Base-by-base conservation (phyloP, 2,888 invertebrate genomes). In the Sminthurides aquaticus region DNA sequence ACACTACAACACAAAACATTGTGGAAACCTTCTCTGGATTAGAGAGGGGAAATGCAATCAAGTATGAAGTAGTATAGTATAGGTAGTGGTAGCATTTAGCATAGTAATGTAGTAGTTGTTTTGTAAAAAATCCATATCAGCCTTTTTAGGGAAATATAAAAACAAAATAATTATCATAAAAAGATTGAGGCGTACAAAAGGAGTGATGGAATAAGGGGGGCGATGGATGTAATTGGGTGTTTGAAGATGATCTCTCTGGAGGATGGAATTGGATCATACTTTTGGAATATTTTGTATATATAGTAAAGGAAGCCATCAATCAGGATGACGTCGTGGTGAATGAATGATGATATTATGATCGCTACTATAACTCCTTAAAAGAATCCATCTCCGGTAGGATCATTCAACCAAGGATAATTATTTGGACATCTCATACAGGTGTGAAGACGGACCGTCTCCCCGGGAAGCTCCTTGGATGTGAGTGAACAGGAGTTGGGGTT, bases 401-500 rank as follows among this genome's bases (percentile, higher is more conserved):
- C 93, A 79, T 90, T 90, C 77, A 93, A 80, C 94, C 94, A 94
- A 76, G 94, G 94, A 82, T 93, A 94, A 80, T 93, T 92, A 80
- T 89, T 89, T 75, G 94, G 94, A 81, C 94, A 94, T 78, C 92
- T 85, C 76, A 92, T 86, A 81, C 94, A 94, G 64, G 93, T 93
- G 80, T 93, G 92, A 73, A 94, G 84, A 79, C 93, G 91, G 80
- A 93, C 87, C 74, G 93, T 94, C 81, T 94, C 93, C 65, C 93
- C 92, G 82, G 92, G 92, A 75, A 93, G 88, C 80, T 94, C 93
- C 82, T 92, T 91, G 74, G 91, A 90, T 69, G 90, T 91, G 67
- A 94, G 83, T 78, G 92, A 92, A 83, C 94, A 94, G 65, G 90
- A 87, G 79, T 90, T 90, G 22, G 92, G 92, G 56, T 69, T 73